Evolutionary conservation across 30 jellyfish, hydroid and myxozoan species (phyloP).

Genomic region (Sanderia malayensis): DNA sequence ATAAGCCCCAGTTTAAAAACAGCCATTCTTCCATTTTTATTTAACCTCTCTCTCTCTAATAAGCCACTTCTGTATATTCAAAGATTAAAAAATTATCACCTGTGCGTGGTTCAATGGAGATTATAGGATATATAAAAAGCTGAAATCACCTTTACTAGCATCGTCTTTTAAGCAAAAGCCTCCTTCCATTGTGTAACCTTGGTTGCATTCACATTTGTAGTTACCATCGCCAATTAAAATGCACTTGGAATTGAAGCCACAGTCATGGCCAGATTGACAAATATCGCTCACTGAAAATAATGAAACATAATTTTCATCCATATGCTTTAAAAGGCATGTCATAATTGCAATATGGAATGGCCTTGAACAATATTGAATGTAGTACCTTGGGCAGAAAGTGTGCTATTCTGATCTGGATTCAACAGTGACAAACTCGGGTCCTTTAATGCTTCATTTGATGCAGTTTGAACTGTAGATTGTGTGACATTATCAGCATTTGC

Average conservation of each 20-base stretch:
- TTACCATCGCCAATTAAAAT: constrained; percentile 7
- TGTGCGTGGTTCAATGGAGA: no score
- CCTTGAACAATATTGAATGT: neutral
- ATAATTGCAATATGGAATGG: no score
- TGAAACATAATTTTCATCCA: neutral
- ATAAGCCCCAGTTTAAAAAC: no score
- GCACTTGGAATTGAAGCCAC: constrained; percentile 16
- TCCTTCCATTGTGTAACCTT: constrained; percentile 18
- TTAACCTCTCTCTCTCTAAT: no score
- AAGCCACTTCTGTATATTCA: no score
- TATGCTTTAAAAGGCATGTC: no score
- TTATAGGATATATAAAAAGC: no score
- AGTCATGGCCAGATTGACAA: constrained; percentile 15
- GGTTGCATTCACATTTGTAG: constrained; percentile 14
- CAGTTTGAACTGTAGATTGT: constrained; percentile 2
- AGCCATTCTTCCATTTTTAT: no score
- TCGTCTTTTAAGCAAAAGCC: neutral
- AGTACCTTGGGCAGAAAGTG: constrained; percentile 12
- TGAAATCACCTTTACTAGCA: no score
- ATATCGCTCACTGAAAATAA: constrained; percentile 10
- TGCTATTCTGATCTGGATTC: constrained; percentile 8
- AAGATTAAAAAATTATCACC: no score
- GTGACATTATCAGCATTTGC: constrained; percentile 10
- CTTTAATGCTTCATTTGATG: constrained; percentile 2
- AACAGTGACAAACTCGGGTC: constrained; percentile 15